Evolutionary conservation across 2,797 vertebrate genomes (phyloP).

Genomic region (Streptopelia turtur): DNA sequence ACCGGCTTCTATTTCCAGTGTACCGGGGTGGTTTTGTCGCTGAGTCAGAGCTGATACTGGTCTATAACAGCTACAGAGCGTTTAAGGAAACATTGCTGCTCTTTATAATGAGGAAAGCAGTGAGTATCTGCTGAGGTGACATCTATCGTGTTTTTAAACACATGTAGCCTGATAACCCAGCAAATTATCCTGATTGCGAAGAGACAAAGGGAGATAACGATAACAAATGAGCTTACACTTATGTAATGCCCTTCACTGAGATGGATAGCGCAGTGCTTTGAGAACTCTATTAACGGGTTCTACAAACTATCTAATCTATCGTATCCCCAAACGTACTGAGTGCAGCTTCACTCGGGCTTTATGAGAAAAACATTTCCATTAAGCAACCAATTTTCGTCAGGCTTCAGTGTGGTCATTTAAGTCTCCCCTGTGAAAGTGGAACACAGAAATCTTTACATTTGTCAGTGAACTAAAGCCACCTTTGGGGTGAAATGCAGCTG

Average conservation of each 20-base stretch:
- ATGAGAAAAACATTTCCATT: constrained; percentile 24
- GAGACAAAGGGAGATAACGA: constrained; percentile 40
- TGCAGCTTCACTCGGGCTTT: neutral
- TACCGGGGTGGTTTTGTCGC: neutral
- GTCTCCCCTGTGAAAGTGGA: neutral
- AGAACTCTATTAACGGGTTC: constrained; percentile 48
- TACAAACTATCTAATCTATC: neutral
- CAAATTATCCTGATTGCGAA: neutral
- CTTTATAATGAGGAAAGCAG: neutral
- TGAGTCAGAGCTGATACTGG: neutral
- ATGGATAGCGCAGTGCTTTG: neutral
- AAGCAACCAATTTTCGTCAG: neutral
- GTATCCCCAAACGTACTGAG: neutral
- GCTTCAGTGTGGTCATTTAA: neutral
- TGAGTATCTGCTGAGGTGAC: neutral
- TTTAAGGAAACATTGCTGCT: constrained; percentile 10
- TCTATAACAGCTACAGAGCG: neutral
- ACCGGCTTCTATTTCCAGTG: neutral
- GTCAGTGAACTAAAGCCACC: neutral
- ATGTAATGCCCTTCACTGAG: neutral
- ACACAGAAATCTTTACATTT: neutral
- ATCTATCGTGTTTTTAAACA: constrained; percentile 43
- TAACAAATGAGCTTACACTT: constrained; percentile 25
- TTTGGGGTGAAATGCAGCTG: neutral
- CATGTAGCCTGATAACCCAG: constrained; percentile 19